phyloP scores from a whole-genome alignment of 1,140 invertebrate species.

The Rhagoletis zephyria region DNA sequence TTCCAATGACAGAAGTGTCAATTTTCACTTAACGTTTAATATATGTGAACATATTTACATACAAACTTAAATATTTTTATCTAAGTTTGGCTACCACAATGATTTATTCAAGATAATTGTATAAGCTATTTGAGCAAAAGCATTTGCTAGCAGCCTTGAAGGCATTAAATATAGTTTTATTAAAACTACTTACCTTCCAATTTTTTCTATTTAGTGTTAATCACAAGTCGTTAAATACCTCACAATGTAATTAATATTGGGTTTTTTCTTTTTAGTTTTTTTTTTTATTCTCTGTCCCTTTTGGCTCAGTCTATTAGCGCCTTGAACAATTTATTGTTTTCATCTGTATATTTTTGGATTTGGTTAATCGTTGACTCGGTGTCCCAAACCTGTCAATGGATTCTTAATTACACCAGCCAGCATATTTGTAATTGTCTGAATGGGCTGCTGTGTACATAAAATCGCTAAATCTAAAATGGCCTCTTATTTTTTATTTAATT shows the following conservation, averaged over 20 bases:
- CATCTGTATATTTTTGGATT: neutral
- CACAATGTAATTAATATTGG: neutral
- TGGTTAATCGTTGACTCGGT: neutral
- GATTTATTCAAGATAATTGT: neutral
- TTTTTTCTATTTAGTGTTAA: slow-evolving; percentile 11
- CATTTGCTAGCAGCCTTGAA: neutral
- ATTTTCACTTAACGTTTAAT: neutral
- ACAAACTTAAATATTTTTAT: neutral
- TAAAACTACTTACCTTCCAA: neutral
- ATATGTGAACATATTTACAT: neutral
- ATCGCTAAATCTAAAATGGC: no score
- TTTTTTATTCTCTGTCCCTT: neutral
- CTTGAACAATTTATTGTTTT: neutral
- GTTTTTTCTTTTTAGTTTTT: neutral
- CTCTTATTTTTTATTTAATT: no score
- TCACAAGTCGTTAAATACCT: slow-evolving; percentile 4
- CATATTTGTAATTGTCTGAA: slow-evolving; percentile 4
- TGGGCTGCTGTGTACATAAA: no score
- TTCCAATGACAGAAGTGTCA: slow-evolving; percentile 21
- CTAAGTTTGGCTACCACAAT: slow-evolving; percentile 4
- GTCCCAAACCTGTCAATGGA: slow-evolving; percentile 18
- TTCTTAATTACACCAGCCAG: slow-evolving; percentile 7
- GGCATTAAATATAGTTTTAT: neutral
- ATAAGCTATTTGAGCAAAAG: neutral
- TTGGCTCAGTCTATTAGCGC: neutral